Base-by-base conservation (phyloP, 2,113 vertebrate species). In the Calyptomena viridis region DNA sequence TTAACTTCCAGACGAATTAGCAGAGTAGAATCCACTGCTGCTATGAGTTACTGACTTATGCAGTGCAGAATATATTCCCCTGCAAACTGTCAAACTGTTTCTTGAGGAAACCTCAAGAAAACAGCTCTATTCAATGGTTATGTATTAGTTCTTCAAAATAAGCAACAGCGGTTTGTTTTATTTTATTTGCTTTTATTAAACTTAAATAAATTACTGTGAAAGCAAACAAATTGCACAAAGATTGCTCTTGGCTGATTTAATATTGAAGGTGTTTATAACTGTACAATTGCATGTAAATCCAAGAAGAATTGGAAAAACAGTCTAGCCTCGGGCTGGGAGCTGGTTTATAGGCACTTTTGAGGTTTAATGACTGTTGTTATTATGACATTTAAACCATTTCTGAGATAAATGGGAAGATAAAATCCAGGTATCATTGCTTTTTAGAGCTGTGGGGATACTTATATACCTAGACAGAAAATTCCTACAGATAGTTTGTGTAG, bases 361-460 rank as follows among this genome's bases (percentile, higher is more conserved):
- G 55, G 55, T 91, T 88, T 94, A 90, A 63, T 67, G 47, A 31
- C n/a, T n/a, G 18, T 37, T 87, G 46, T 44, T 94, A 86, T 63
- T 88, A 76, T 33, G 73, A 23, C 0, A 4, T 88, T 95, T 84
- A 93, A 90, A 76, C 71, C 8, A 52, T 85, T 88, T 77, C 49
- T 52, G 52, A 88, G 79, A 90, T 85, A 93, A 93, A 92, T 84
- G 82, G 30, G 64, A 79, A 92, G 79, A 88, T 74, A 93, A 94
- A 97, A 86, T 77, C 27, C 42, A 90, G 82, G 39, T 71, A 68
- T 21, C 24, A n/a, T 42, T 74, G 39, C 55, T 71, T 93, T 60
- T 90, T 85, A 73, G 19, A 86, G 33, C 72, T 77, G 18, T 71
- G 42, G 24, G 53, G 35, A 69, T 69, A 53, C 24, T 81, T 92